phyloP scores from a whole-genome alignment of 2,113 vertebrate genomes.

The Oenanthe oenanthe region DNA sequence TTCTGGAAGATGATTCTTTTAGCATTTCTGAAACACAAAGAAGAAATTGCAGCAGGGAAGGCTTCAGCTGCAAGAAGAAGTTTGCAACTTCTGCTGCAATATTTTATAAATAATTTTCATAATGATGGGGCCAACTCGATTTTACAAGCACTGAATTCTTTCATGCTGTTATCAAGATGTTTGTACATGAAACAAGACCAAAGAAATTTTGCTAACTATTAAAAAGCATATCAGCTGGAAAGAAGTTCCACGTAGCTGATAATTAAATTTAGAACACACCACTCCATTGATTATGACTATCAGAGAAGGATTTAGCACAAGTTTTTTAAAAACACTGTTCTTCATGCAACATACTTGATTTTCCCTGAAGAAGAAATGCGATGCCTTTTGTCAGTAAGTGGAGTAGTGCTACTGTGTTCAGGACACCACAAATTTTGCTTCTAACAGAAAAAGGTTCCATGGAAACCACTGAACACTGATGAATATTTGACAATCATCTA shows the following conservation, averaged over 20 bases:
- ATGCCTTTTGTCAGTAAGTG: background rate
- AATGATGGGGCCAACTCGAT: background rate
- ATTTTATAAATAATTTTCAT: background rate
- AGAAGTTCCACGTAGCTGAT: constrained; percentile 28
- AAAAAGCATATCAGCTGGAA: constrained; percentile 23
- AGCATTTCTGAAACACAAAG: background rate
- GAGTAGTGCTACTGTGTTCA: background rate
- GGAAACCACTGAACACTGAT: constrained; percentile 10
- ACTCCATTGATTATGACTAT: constrained; percentile 8
- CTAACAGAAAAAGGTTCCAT: constrained; percentile 6
- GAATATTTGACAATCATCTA: constrained; percentile 7
- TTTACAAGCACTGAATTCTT: background rate
- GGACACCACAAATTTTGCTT: background rate
- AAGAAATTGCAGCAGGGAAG: background rate
- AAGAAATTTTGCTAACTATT: constrained; percentile 51
- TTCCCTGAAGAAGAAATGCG: background rate
- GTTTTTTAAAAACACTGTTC: background rate
- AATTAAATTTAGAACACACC: constrained; percentile 15
- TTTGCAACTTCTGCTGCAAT: background rate
- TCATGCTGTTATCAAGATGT: background rate
- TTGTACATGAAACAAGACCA: background rate
- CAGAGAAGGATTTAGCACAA: background rate
- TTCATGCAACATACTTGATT: background rate
- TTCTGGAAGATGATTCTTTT: background rate
- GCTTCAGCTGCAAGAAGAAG: background rate